A percentile compares a stretch with the other conserved stretches of the same genome.
These are phyloP conservation scores for Cygnus olor DNA, from an alignment of 2,797 vertebrate genomes.

Conservation along the genomic window DNA sequence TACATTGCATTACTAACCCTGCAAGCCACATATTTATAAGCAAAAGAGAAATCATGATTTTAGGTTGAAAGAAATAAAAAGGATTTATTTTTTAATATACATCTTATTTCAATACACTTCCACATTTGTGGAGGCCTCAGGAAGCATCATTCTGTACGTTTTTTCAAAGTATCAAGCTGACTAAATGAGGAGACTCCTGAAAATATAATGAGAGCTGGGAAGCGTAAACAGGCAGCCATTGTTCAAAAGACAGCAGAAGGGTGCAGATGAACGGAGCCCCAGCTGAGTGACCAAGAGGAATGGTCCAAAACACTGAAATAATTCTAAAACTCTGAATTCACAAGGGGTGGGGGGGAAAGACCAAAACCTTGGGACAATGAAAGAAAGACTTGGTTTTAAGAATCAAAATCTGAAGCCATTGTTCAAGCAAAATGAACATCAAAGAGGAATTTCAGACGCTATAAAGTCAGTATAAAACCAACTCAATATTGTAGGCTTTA, in stretches of 20 bases:
- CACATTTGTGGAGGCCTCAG: not conserved
- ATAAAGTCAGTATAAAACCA: not conserved
- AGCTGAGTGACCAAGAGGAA: not conserved
- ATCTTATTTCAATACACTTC: not conserved
- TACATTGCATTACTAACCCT: not conserved
- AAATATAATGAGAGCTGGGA: not conserved
- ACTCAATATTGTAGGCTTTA: not conserved
- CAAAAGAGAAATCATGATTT: not conserved
- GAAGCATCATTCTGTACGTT: not conserved
- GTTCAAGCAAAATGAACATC: not conserved
- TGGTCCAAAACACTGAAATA: not conserved
- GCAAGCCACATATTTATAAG: not conserved
- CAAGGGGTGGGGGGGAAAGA: not conserved
- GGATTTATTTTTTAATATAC: not conserved
- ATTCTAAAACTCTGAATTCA: not conserved
- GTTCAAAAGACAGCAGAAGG: not conserved
- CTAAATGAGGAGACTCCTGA: not conserved
- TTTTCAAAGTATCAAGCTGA: not conserved
- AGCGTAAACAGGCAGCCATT: not conserved
- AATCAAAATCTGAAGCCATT: not conserved
- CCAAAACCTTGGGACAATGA: not conserved
- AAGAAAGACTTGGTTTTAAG: not conserved
- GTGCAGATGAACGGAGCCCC: accelerated
- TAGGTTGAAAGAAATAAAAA: not conserved
- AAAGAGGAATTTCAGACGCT: not conserved